Base-by-base conservation (phyloP, 92 coral and sea anemone genomes). In the Bergia puertoricense region DNA sequence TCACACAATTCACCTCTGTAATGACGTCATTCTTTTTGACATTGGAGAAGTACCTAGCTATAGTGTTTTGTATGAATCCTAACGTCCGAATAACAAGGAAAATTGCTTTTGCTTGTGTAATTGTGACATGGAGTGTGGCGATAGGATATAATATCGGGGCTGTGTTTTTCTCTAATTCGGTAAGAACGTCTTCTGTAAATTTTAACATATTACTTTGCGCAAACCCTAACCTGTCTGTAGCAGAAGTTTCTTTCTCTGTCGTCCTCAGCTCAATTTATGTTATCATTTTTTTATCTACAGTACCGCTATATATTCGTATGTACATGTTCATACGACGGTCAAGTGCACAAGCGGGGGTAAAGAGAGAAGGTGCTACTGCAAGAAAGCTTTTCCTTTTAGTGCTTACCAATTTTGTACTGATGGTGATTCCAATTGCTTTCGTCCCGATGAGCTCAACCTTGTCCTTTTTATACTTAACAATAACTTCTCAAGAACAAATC, bases 61-160 rank as follows among this genome's bases (percentile, higher is more conserved):
- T 81, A 16, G 85, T 81, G 75, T 81, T 62, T 75, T 81, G 85
- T 59, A 81, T 81, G 85, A 81, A 81, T n/a, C 85, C 85, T 9
- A 45, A 38, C 44, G 74, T 81, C 4, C 76, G 85, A 43, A 81
- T 81, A 38, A 81, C 85, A 62, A 81, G 76, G 62, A 81, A 44
- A 40, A 65, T 62, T 0, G 75, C 68, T 22, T 81, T 16, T 81
- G 38, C 39, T 6, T 81, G 85, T 81, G 76, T 81, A 18, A n/a
- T 65, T 38, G 39, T 50, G 11, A 65, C 68, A 30, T 81, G 85
- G 85, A 9, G 68, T 65, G 39, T 65, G n/a, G 15, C 85, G 10
- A 20, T 62, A 18, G 85, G 20, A 42, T 81, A 65, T 50, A 81
- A 41, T 42, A 15, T n/a, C 9, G 30, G 74, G 23, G 74, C 75